Evolutionary conservation across 2,113 vertebrate genomes (phyloP).

Genomic region (Pedetes capensis): DNA sequence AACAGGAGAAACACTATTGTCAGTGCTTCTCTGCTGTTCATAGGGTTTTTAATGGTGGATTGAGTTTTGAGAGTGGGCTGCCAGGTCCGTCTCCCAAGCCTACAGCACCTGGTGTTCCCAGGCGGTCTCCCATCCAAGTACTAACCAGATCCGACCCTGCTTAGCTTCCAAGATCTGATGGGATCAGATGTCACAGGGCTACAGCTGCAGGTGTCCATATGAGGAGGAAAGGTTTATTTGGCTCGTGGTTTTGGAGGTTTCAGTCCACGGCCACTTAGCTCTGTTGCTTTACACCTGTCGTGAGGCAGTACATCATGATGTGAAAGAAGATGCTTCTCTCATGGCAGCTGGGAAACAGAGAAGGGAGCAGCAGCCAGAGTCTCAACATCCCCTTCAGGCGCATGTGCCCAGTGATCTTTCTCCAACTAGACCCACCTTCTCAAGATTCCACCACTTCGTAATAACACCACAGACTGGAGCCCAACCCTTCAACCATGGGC

Average conservation of each 20-base stretch:
- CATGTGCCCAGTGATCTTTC: background rate
- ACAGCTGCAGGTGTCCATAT: too few relatives aligned
- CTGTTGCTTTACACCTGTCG: background rate
- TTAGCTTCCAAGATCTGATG: too few relatives aligned
- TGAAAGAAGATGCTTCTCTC: background rate
- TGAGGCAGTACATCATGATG: background rate
- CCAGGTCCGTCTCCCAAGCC: too few relatives aligned
- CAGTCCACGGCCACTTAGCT: background rate
- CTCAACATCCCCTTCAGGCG: background rate
- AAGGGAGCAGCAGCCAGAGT: background rate
- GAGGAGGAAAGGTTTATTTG: background rate
- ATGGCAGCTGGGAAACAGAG: background rate
- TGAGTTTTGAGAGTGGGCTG: too few relatives aligned
- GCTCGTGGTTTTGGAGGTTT: background rate
- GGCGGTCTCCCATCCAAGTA: too few relatives aligned
- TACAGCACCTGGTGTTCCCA: too few relatives aligned
- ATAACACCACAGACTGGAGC: background rate
- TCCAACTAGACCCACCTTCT: background rate
- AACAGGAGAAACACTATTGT: too few relatives aligned
- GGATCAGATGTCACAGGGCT: too few relatives aligned
- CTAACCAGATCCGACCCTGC: too few relatives aligned
- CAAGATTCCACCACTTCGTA: background rate
- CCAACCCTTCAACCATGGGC: background rate
- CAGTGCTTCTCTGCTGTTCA: too few relatives aligned
- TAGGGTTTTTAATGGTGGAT: too few relatives aligned